phyloP scores from a whole-genome alignment of 2,797 vertebrate species.

The Leucoraja ocellata region DNA sequence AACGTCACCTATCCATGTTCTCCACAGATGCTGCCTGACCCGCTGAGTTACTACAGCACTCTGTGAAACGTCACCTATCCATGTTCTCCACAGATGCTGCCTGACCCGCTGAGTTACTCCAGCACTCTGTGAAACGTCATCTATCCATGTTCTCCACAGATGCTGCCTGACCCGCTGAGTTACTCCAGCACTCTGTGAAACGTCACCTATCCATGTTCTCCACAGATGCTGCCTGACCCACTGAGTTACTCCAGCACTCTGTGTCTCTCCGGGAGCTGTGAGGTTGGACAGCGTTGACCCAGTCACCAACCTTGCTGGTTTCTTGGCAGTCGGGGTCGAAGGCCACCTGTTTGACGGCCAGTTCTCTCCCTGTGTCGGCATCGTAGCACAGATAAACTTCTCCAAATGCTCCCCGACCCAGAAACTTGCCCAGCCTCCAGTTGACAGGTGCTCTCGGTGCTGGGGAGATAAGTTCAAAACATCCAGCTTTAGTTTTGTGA shows the following conservation, averaged over 20 bases:
- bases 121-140: background rate
- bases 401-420: slow-evolving; percentile 82
- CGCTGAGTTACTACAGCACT: too few species aligned
- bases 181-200: too few species aligned
- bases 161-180: too few species aligned
- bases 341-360: slow-evolving; percentile 86
- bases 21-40: too few species aligned
- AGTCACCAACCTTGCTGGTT: slow-evolving; percentile 74
- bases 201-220: too few species aligned
- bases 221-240: too few species aligned
- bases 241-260: background rate
- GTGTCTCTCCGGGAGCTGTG: too few species aligned
- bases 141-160: too few species aligned
- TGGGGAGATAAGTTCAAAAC: slow-evolving; percentile 45
- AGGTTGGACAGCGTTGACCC: background rate
- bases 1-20: too few species aligned
- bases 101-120: background rate
- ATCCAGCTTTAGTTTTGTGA: too few species aligned
- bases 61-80: too few species aligned
- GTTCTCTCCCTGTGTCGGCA: slow-evolving; percentile 79
- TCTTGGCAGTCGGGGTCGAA: slow-evolving; percentile 83
- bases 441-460: slow-evolving; percentile 82
- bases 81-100: too few species aligned
- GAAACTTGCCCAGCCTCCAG: slow-evolving; percentile 83
- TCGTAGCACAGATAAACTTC: slow-evolving; percentile 90